Percentiles rank a stretch among this genome's conserved stretches.
Evolutionary conservation across 2,113 vertebrate species (phyloP).

Genomic region (Stercorarius parasiticus): DNA sequence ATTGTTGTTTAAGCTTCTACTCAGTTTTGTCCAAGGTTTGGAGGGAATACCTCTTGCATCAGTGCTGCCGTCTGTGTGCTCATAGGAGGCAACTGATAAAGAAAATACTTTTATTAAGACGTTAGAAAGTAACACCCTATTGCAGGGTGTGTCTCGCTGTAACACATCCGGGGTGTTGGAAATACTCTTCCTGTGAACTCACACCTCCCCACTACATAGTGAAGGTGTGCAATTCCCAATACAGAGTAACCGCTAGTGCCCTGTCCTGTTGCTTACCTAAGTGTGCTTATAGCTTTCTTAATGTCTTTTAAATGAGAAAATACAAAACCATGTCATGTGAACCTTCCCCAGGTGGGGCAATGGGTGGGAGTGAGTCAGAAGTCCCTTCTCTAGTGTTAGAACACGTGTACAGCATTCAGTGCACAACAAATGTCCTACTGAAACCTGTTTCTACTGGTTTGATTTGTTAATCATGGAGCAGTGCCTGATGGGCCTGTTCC

Average conservation of each 20-base stretch:
- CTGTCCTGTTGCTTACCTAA: conserved; percentile 1
- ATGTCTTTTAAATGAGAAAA: conserved; percentile 13
- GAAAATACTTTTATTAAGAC: not conserved
- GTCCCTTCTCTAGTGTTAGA: not conserved
- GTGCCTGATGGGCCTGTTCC: conserved; percentile 22
- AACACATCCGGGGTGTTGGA: not conserved
- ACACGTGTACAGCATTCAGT: too few species aligned
- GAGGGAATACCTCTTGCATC: not conserved
- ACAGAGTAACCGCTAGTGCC: not conserved
- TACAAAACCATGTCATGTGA: not conserved
- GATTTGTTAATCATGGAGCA: not conserved
- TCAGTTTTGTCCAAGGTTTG: not conserved
- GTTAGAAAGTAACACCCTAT: not conserved
- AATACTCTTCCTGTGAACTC: not conserved
- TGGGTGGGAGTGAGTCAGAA: conserved; percentile 44
- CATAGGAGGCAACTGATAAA: not conserved
- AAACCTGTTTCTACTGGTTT: conserved; percentile 62
- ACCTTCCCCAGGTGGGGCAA: conserved; percentile 18
- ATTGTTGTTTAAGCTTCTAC: not conserved
- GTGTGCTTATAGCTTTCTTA: conserved; percentile 9
- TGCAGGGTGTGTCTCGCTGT: not conserved
- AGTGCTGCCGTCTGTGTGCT: not conserved
- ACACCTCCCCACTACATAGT: not conserved
- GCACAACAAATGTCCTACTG: not conserved
- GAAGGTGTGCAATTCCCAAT: not conserved